Evolutionary conservation across 64 coral and sea anemone species (phyloP).

Genomic region (Actinia tenebrosa): DNA sequence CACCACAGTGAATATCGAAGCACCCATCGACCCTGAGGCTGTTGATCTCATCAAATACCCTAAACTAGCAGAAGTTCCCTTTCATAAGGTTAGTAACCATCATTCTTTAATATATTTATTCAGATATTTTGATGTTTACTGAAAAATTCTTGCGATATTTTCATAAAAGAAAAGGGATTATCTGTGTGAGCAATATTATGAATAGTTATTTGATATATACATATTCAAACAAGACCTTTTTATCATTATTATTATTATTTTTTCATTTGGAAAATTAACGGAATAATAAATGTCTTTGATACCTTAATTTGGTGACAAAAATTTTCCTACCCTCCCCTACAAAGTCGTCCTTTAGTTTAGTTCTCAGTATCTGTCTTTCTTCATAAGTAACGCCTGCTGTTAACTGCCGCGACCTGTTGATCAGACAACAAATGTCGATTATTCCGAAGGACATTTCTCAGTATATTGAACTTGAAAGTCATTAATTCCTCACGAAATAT

Average conservation of each 20-base stretch:
- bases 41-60: conserved; percentile 88
- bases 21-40: conserved; percentile 90
- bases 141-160: too few species aligned
- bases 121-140: too few species aligned
- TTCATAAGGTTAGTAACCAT: conserved; percentile 73
- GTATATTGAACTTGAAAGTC: too few species aligned
- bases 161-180: too few species aligned
- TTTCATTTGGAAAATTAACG: too few species aligned
- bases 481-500: neutral
- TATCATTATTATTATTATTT: too few species aligned
- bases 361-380: neutral
- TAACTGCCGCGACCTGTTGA: neutral
- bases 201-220: too few species aligned
- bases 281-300: too few species aligned
- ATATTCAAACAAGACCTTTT: too few species aligned
- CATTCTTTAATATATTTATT: too few species aligned
- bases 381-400: neutral
- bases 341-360: neutral
- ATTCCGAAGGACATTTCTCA: neutral
- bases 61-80: conserved; percentile 72
- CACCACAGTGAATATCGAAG: conserved; percentile 72
- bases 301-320: neutral
- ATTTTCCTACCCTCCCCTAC: neutral
- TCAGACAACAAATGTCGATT: neutral
- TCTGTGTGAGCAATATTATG: too few species aligned